Base-by-base conservation (phyloP, 2,888 invertebrate species). In the Allolobophora icterica region DNA sequence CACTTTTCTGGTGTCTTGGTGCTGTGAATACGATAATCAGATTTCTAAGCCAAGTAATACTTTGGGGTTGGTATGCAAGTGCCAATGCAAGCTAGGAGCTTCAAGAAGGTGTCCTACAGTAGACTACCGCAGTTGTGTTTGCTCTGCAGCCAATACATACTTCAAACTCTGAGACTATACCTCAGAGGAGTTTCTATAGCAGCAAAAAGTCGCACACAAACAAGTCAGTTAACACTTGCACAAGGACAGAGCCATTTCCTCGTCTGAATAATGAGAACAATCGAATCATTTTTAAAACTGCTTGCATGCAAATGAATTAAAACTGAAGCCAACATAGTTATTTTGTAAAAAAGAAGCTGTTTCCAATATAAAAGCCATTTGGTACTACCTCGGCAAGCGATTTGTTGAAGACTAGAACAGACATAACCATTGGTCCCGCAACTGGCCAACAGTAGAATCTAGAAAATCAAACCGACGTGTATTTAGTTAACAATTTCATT, bases 351-450 rank as follows among this genome's bases (percentile, higher is more conserved):
- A 71, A 1, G n/a, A 71, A 71, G 71, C 71, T 71, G 71, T n/a
- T n/a, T 71, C n/a, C 71, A n/a, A 71, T 8, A 71, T n/a, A 71
- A 71, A n/a, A 30, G 71, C n/a, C 8, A 30, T 58, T 58, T 58
- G 17, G 33, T 21, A 90, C 93, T 92, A 92, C 96, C 93, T 95
- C 94, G 58, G 98, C 97, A 94, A 99, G 96, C 91, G 97, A 97
- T 94, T 98, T 97, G 94, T 98, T 97, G 96, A 97, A 99, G 93
- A 97, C 97, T 92, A 98, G 97, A 93, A 97, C 96, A 93, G 98
- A 97, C 94, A 98, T 97, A 94, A 99, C 96, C 94, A 98, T 97
- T 89, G 99, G 98, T 92, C 97, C 97, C 93, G 99, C 99, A 93
- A 97, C 97, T 93, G 97, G 96, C 98, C 98, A 99, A 94, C 97